Conservation (phyloP, 2,113 vertebrate species). For the Cephalopterus ornatus region DNA sequence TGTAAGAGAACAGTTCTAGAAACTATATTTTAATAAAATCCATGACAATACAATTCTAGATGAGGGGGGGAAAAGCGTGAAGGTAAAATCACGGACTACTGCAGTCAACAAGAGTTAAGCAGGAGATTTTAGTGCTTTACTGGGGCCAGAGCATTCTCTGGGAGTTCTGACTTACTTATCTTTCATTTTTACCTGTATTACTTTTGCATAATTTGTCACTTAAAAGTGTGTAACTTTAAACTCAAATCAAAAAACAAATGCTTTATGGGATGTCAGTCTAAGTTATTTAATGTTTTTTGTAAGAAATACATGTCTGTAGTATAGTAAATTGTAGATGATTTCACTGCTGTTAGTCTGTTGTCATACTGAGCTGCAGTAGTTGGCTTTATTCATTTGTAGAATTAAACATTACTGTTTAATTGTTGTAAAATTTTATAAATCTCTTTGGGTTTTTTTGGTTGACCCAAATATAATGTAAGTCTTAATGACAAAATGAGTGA, state of each 20-base stretch:
- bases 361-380: conserved; percentile 68
- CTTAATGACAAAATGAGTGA: conserved; percentile 82
- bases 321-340: conserved; percentile 34
- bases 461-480: conserved; percentile 87
- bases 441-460: conserved; percentile 84
- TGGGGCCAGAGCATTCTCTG: neutral
- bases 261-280: conserved; percentile 47
- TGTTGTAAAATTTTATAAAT: conserved; percentile 79
- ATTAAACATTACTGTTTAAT: conserved; percentile 78
- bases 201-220: neutral
- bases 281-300: conserved; percentile 51
- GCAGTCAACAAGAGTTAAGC: neutral
- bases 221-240: neutral
- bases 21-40: conserved; percentile 56
- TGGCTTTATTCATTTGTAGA: conserved; percentile 74
- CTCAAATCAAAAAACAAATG: conserved; percentile 23
- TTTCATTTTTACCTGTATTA: neutral
- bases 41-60: neutral
- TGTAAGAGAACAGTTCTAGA: conserved; percentile 59
- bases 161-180: neutral
- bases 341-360: conserved; percentile 69
- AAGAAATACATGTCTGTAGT: conserved; percentile 47
- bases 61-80: neutral
- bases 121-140: neutral
- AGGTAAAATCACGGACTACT: neutral